phyloP scores from a whole-genome alignment of 30 jellyfish, hydroid and myxozoan genomes.

The Phacellophora camtschatica region DNA sequence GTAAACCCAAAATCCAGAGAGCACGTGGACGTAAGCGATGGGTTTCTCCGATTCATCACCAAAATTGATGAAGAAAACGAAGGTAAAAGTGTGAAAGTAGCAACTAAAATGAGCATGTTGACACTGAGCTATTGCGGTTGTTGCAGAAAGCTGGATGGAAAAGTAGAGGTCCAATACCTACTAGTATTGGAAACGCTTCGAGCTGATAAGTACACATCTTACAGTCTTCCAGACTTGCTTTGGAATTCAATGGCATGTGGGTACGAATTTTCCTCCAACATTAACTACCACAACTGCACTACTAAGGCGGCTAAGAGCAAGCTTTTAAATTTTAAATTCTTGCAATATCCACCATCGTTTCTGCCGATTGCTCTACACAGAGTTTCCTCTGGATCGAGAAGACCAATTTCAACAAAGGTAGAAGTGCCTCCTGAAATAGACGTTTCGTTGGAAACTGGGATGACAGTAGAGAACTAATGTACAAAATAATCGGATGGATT shows the following conservation, averaged over 20 bases:
- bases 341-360: not conserved
- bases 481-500: not conserved
- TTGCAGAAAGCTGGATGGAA: not conserved
- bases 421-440: not conserved
- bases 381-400: not conserved
- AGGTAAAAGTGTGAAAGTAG: not conserved
- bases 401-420: not conserved
- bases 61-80: not conserved
- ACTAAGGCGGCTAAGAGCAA: not conserved
- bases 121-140: not conserved
- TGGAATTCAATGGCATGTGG: slow-evolving; percentile 2
- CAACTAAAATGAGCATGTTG: not conserved
- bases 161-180: not conserved
- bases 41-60: not conserved
- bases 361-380: not conserved
- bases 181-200: not conserved
- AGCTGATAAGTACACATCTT: not conserved
- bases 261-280: not conserved
- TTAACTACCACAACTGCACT: not conserved
- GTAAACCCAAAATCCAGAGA: not conserved
- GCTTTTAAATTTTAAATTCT: not conserved
- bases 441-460: not conserved
- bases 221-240: not conserved
- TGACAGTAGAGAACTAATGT: no score
- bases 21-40: not conserved